Evolutionary conservation across 2,888 invertebrate species (phyloP), one percentile per base, ranked within the genome.

Genomic region (Strigamia crassipes): DNA sequence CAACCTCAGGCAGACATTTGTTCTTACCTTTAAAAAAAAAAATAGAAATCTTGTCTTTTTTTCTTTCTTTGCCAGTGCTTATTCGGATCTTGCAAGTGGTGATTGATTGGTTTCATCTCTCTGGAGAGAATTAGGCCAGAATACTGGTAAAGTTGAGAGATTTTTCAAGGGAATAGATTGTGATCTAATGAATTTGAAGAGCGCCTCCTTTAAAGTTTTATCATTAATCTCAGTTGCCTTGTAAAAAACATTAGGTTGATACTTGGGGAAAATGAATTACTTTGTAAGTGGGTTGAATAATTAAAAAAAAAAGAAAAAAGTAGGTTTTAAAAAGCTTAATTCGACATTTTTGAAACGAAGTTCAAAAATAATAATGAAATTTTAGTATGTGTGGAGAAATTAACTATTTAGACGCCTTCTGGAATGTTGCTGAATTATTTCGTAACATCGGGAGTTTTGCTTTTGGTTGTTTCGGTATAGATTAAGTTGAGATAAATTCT

Each of bases 111-210:
- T 56, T 56, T 21, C 9, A 9, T 56, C 56, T 18, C 56, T 56
- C 56, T 56, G 56, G 56, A 56, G 56, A 56, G 56, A 56, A 56
- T 56, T 56, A 56, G 56, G 56, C 56, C 15, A 18, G 21, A 56
- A 18, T 4, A 56, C 18, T 1, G 56, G 18, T 56, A 56, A 56
- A 56, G 56, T 56, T 56, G 56, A 56, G 56, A 56, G 56, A 56
- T 56, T 56, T 38, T 56, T 56, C 56, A 56, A 56, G 56, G 56
- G 56, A 56, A 56, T 56, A 56, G 56, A 56, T 56, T 56, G 15
- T 18, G 56, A 56, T 56, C 56, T 56, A 56, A 56, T 56, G 56
- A 56, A 56, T 56, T 56, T 56, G 56, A 56, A 56, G 56, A 56
- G 56, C n/a, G 10, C 56, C 18, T 56, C 18, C 18, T 56, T 56